A percentile compares a stretch with the other conserved stretches of the same genome.
Evolutionary conservation across 2,888 invertebrate species (phyloP).

Genomic region (Loripinus fragilis): DNA sequence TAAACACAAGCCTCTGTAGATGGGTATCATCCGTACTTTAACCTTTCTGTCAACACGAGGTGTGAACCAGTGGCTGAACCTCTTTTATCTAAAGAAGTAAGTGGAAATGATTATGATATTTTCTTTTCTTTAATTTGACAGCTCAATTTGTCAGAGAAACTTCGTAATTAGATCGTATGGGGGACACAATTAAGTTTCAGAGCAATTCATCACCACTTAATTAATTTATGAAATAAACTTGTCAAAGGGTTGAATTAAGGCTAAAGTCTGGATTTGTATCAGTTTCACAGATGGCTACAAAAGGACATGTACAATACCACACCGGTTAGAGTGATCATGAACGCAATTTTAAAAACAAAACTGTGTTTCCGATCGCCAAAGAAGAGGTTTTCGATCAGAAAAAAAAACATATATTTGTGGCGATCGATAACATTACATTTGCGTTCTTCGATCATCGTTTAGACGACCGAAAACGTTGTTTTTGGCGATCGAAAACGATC

Average conservation of each 20-base stretch:
- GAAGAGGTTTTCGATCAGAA: too few species aligned
- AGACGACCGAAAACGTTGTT: too few species aligned
- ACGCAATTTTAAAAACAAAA: too few species aligned
- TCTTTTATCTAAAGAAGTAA: neutral
- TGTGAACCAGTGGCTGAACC: neutral
- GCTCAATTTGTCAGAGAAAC: constrained; percentile 18
- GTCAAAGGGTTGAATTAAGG: constrained; percentile 13
- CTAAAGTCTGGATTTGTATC: neutral
- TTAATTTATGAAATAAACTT: constrained; percentile 22
- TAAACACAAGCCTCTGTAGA: too few species aligned
- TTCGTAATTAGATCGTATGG: constrained; percentile 12
- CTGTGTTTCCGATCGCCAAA: too few species aligned
- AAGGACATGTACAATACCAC: too few species aligned
- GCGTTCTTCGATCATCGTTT: too few species aligned
- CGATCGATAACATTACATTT: too few species aligned
- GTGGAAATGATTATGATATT: constrained; percentile 18
- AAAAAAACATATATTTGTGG: too few species aligned
- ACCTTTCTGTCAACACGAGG: constrained; percentile 1
- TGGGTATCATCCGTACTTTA: neutral
- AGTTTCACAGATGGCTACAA: neutral
- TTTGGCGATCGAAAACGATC: too few species aligned
- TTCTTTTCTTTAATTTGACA: constrained; percentile 21
- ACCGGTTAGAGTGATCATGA: too few species aligned
- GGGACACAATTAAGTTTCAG: constrained; percentile 15
- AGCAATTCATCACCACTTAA: constrained; percentile 19